These are phyloP conservation scores for Mesoclemmys tuberculata DNA, from an alignment of 2,113 vertebrate species.

Conservation along the genomic window DNA sequence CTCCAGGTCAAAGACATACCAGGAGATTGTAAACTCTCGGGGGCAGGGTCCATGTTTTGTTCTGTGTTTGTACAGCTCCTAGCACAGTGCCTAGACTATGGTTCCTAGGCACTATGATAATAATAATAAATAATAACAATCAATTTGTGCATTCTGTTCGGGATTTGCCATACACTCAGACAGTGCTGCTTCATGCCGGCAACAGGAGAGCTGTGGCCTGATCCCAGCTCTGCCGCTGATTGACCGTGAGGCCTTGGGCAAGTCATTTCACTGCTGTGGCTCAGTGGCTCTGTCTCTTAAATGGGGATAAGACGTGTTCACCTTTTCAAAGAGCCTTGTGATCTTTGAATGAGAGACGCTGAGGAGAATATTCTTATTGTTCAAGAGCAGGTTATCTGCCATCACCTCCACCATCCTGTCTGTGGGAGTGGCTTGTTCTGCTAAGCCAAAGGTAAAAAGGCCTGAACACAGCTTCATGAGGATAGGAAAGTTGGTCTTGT, in stretches of 20 bases:
- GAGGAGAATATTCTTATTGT: accelerated
- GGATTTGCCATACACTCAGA: background rate
- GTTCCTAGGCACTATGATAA: background rate
- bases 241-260: background rate
- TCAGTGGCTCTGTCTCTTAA: accelerated
- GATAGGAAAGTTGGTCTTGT: background rate
- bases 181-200: background rate
- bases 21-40: no score
- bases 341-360: background rate
- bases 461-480: no score
- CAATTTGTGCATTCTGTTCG: background rate
- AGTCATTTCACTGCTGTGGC: background rate
- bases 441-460: background rate
- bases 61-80: no score
- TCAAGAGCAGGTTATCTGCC: accelerated
- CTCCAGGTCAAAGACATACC: no score
- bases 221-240: background rate
- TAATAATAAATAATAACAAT: background rate
- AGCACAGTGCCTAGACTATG: background rate
- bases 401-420: accelerated
- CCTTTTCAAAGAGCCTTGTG: background rate
- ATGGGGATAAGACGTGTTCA: background rate
- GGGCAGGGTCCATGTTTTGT: no score
- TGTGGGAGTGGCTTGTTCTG: background rate
- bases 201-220: accelerated